Conservation (phyloP, 2,797 vertebrate species). For the Catamblyrhynchus diadema region DNA sequence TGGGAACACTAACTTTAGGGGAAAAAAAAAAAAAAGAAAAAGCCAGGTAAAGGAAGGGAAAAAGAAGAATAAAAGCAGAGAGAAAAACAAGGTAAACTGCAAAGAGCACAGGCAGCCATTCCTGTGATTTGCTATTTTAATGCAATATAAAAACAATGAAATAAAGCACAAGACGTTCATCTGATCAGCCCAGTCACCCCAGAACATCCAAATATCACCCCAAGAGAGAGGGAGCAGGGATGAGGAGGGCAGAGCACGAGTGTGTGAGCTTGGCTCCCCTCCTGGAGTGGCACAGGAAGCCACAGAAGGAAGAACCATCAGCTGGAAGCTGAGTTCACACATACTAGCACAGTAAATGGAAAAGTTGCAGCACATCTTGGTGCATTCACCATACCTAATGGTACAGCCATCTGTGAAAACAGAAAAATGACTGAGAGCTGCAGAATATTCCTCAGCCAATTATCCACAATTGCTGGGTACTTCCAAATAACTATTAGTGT, state of each 20-base stretch:
- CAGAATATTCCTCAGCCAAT: conserved; percentile 44
- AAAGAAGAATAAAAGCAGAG: background rate
- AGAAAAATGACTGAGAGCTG: conserved; percentile 30
- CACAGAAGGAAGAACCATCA: background rate
- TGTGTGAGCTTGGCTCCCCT: background rate
- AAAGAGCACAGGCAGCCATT: background rate
- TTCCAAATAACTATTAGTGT: background rate
- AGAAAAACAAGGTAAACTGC: background rate
- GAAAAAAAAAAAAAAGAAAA: background rate
- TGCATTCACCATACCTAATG: conserved; percentile 47
- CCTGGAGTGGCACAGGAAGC: background rate
- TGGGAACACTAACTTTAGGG: background rate
- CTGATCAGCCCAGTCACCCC: background rate
- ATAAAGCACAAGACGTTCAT: background rate
- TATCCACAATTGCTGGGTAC: background rate
- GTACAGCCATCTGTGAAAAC: conserved; percentile 50
- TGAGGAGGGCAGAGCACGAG: background rate
- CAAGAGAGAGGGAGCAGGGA: background rate
- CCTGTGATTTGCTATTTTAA: background rate
- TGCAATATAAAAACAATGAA: background rate
- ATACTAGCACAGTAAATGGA: background rate
- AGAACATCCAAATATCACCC: background rate
- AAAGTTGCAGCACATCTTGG: conserved; percentile 28
- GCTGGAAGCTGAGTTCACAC: background rate
- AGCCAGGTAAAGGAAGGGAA: background rate